phyloP scores from a whole-genome alignment of 2,888 invertebrate species.

The Drosophila siamana region DNA sequence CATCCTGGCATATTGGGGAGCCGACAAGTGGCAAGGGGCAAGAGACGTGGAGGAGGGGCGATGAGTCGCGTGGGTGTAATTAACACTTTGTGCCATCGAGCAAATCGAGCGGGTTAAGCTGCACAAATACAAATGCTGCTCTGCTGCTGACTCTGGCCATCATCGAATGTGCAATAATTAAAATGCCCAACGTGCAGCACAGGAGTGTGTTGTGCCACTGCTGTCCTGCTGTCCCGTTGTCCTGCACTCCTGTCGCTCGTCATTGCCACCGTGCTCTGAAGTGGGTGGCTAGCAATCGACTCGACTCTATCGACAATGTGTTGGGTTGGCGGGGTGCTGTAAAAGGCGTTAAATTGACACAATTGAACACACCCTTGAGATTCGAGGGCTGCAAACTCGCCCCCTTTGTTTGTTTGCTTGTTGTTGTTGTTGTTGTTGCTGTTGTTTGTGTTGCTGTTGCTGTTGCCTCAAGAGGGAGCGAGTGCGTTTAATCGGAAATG shows the following conservation, averaged over 20 bases:
- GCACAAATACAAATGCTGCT: slow-evolving; percentile 43
- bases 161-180: slow-evolving; percentile 70
- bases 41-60: too few species aligned
- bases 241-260: not conserved
- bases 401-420: slow-evolving; percentile 40
- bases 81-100: slow-evolving; percentile 63
- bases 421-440: slow-evolving; percentile 30
- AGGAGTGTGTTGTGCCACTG: not conserved
- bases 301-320: slow-evolving; percentile 15
- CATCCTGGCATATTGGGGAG: too few species aligned
- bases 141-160: slow-evolving; percentile 20
- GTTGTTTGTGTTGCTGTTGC: slow-evolving; percentile 14
- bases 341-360: slow-evolving; percentile 82
- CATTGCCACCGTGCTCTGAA: not conserved
- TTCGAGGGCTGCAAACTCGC: slow-evolving; percentile 31
- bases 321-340: slow-evolving; percentile 54
- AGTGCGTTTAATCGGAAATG: slow-evolving; percentile 74
- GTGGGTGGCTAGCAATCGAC: slow-evolving; percentile 23
- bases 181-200: slow-evolving; percentile 73
- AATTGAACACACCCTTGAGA: slow-evolving; percentile 81
- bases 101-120: slow-evolving; percentile 74
- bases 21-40: too few species aligned
- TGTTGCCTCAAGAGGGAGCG: slow-evolving; percentile 28
- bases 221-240: not conserved
- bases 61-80: slow-evolving; percentile 52